Conservation (phyloP, 2,797 vertebrate species). For the Paramormyrops hopkinsi region DNA sequence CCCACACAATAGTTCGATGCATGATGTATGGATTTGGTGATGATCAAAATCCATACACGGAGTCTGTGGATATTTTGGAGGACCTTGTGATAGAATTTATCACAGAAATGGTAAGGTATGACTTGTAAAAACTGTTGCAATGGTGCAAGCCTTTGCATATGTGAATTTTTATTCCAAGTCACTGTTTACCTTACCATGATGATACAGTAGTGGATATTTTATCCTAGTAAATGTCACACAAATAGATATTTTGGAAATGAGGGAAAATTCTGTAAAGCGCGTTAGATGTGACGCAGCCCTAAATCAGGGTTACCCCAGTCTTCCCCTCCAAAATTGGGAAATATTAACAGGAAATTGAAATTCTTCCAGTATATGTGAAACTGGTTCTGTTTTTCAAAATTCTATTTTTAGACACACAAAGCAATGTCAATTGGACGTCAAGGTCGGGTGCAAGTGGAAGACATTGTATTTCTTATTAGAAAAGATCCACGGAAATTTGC, state of each 20-base stretch:
- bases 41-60: slow-evolving; percentile 96
- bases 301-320: background rate
- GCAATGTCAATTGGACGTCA: slow-evolving; percentile 96
- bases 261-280: background rate
- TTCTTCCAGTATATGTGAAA: background rate
- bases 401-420: slow-evolving; percentile 75
- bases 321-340: background rate
- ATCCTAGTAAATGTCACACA: background rate
- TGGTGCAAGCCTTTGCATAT: background rate
- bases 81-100: slow-evolving; percentile 96
- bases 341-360: background rate
- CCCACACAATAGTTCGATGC: slow-evolving; percentile 68
- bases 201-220: background rate
- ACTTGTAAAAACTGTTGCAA: background rate
- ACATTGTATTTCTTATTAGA: slow-evolving; percentile 93
- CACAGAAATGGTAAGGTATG: slow-evolving; percentile 79
- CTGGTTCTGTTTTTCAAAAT: background rate
- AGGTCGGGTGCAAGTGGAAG: slow-evolving; percentile 94
- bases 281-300: background rate
- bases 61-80: slow-evolving; percentile 93
- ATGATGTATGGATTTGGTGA: slow-evolving; percentile 99
- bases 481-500: slow-evolving; percentile 96
- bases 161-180: background rate
- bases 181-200: background rate
- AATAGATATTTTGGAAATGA: background rate